Conservation (phyloP, 2,888 invertebrate genomes). For the Phyto melanocephala region DNA sequence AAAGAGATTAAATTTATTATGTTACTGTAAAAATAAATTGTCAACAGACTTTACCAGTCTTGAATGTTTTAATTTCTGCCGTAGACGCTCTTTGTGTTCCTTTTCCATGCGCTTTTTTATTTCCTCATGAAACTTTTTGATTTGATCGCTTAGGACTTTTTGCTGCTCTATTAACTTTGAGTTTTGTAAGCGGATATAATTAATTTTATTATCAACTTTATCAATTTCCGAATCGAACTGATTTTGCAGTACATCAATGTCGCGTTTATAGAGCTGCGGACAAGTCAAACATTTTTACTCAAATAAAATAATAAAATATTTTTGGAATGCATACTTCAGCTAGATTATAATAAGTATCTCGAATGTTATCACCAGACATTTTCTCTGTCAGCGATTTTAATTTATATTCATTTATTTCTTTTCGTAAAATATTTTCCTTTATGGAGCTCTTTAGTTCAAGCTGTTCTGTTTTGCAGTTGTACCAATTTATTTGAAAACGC, state of each 20-base stretch:
- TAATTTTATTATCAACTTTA: slow-evolving; percentile 33
- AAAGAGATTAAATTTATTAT: neutral
- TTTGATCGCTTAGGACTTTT: slow-evolving; percentile 6
- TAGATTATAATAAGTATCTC: slow-evolving; percentile 28
- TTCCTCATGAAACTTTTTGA: slow-evolving; percentile 34
- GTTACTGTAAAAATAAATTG: neutral
- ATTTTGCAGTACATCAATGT: slow-evolving; percentile 24
- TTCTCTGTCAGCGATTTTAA: neutral
- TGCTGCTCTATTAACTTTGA: slow-evolving; percentile 19
- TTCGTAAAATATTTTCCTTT: neutral
- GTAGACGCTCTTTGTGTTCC: neutral
- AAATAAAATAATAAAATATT: neutral
- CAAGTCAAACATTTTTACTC: neutral
- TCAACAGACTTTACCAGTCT: neutral
- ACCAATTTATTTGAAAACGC: slow-evolving; percentile 41
- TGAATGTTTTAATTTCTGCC: neutral
- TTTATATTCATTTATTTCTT: neutral
- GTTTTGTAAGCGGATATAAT: slow-evolving; percentile 21
- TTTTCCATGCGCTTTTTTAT: slow-evolving; percentile 18
- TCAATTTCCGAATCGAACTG: slow-evolving; percentile 33
- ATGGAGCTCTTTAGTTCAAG: neutral
- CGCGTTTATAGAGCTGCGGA: slow-evolving; percentile 22
- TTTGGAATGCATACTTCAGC: slow-evolving; percentile 11
- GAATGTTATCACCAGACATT: slow-evolving; percentile 7
- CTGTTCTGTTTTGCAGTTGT: slow-evolving; percentile 7